These are phyloP conservation scores for Nyleta sp. DNA, from an alignment of 2,888 invertebrate species.

Conservation along the genomic window DNA sequence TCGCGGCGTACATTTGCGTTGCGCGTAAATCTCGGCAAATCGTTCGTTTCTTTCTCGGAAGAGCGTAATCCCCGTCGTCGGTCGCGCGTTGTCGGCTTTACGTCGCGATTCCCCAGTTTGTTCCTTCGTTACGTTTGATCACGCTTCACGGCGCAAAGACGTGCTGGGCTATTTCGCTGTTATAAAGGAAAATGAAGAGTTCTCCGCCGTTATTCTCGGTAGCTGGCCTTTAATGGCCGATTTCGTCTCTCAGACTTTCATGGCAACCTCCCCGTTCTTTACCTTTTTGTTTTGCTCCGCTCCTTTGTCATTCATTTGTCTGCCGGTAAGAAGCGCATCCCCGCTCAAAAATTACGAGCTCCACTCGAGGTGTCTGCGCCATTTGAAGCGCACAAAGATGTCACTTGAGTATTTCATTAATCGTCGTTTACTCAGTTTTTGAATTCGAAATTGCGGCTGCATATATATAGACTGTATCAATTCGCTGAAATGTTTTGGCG, in stretches of 20 bases:
- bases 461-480: slow-evolving; percentile 52
- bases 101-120: slow-evolving; percentile 71
- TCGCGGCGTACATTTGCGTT: slow-evolving; percentile 20
- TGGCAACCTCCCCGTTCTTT: slow-evolving; percentile 25
- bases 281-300: slow-evolving; percentile 32
- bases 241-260: slow-evolving; percentile 53
- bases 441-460: slow-evolving; percentile 22
- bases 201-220: slow-evolving; percentile 58
- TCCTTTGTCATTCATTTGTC: slow-evolving; percentile 54
- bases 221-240: slow-evolving; percentile 58
- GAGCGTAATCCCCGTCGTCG: slow-evolving; percentile 43
- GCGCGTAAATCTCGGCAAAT: slow-evolving; percentile 49
- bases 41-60: slow-evolving; percentile 53
- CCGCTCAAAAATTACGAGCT: slow-evolving; percentile 54
- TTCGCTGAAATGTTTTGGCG: slow-evolving; percentile 59
- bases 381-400: slow-evolving; percentile 53
- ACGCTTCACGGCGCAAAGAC: slow-evolving; percentile 57
- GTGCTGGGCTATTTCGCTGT: slow-evolving; percentile 55
- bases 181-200: slow-evolving; percentile 63
- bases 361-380: slow-evolving; percentile 41
- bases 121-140: slow-evolving; percentile 67
- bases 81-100: slow-evolving; percentile 58
- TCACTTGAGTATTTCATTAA: slow-evolving; percentile 54
- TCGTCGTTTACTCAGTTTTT: slow-evolving; percentile 38
- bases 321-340: slow-evolving; percentile 28